Conservation (phyloP, 2,797 vertebrate species). For the Lithobates sylvaticus region DNA sequence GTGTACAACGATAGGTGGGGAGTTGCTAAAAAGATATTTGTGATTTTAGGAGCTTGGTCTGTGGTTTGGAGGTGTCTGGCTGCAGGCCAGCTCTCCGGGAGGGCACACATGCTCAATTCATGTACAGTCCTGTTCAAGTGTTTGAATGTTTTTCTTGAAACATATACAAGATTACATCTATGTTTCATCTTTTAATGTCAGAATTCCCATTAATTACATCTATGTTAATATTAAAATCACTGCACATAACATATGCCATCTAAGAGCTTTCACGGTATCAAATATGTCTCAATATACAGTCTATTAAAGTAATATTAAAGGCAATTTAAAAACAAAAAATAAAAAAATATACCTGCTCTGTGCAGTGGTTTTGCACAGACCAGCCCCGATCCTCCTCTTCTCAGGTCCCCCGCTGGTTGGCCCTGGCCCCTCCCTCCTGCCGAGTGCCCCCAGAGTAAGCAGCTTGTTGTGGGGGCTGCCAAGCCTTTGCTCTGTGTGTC, state of each 20-base stretch:
- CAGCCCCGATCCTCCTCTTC: no score
- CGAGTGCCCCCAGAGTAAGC: no score
- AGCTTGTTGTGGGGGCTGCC: no score
- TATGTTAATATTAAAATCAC: not conserved
- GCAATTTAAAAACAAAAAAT: no score
- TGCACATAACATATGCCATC: not conserved
- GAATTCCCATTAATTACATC: not conserved
- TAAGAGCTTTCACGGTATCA: not conserved
- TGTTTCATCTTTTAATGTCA: not conserved
- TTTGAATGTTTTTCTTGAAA: not conserved
- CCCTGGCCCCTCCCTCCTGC: no score
- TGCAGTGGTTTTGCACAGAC: no score
- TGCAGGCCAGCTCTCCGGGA: constrained; percentile 18
- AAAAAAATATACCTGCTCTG: no score
- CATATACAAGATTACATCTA: not conserved
- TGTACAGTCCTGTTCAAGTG: constrained; percentile 27
- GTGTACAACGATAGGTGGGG: constrained; percentile 46
- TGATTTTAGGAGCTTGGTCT: constrained; percentile 9
- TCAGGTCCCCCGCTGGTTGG: no score
- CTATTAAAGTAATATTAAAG: no score
- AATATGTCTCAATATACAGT: not conserved
- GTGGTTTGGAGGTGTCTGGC: constrained; percentile 29
- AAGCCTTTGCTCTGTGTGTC: no score
- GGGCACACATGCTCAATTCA: constrained; percentile 42
- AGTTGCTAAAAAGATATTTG: constrained; percentile 46